phyloP scores from a whole-genome alignment of 2,888 invertebrate genomes.

The Ceramica pisi region DNA sequence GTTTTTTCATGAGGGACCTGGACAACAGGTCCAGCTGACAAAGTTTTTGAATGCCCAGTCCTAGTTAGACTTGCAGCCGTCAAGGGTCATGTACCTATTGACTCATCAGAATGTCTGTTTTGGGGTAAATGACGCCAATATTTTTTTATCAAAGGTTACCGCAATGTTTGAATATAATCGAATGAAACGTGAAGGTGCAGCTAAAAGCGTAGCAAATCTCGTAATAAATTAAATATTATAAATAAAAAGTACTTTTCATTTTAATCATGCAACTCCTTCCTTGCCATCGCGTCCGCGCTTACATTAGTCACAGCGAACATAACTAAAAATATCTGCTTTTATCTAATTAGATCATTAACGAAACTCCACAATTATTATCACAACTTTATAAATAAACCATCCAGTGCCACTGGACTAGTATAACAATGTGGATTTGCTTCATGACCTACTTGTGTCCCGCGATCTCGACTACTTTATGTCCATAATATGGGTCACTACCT shows the following conservation, averaged over 20 bases:
- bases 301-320: constrained; percentile 33
- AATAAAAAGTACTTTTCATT: constrained; percentile 4
- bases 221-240: background rate
- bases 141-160: background rate
- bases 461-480: constrained; percentile 41
- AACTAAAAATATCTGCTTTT: constrained; percentile 44
- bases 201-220: background rate
- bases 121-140: background rate
- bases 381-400: constrained; percentile 26
- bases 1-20: too few relatives aligned
- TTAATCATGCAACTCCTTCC: constrained; percentile 10
- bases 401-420: constrained; percentile 9
- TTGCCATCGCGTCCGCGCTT: constrained; percentile 1
- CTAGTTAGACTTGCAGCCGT: background rate
- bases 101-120: background rate
- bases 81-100: background rate
- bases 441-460: constrained; percentile 49
- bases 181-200: background rate
- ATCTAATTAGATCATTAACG: constrained; percentile 55
- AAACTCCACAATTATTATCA: constrained; percentile 28
- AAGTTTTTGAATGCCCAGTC: background rate
- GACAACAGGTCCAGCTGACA: background rate
- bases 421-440: constrained; percentile 24
- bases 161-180: background rate
- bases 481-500: constrained; percentile 54